Percentiles rank a stretch among this genome's conserved stretches.
Evolutionary conservation across 2,113 vertebrate species (phyloP).

Genomic region (Cairina moschata): DNA sequence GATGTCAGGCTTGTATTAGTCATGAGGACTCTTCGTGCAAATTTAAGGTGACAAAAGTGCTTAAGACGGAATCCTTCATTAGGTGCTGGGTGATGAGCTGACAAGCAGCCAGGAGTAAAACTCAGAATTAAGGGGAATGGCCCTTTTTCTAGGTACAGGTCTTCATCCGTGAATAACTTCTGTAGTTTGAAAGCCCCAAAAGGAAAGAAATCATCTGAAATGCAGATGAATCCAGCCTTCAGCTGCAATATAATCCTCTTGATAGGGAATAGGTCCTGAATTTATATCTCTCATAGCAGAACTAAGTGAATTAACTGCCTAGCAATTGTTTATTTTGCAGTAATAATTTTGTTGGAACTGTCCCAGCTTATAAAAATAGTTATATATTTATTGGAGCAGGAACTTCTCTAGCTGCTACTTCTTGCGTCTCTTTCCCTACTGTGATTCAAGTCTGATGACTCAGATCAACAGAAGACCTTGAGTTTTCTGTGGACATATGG

Average conservation of each 20-base stretch:
- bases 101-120: background rate
- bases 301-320: background rate
- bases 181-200: background rate
- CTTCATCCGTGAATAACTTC: background rate
- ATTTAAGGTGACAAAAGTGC: background rate
- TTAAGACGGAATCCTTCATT: background rate
- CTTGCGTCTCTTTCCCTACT: background rate
- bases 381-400: background rate
- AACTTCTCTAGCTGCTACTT: background rate
- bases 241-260: background rate
- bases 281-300: background rate
- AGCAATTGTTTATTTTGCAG: background rate
- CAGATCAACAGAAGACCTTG: background rate
- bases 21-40: background rate
- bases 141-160: background rate
- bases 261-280: background rate
- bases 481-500: background rate
- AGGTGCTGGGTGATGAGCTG: background rate
- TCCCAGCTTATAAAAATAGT: background rate
- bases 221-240: background rate
- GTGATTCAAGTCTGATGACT: background rate
- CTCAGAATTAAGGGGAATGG: background rate
- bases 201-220: background rate
- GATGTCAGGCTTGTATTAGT: background rate
- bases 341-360: background rate